A percentile compares a stretch with the other conserved stretches of the same genome.
Conservation (phyloP, 2,888 invertebrate genomes). For the Oegoconia quadripuncta region DNA sequence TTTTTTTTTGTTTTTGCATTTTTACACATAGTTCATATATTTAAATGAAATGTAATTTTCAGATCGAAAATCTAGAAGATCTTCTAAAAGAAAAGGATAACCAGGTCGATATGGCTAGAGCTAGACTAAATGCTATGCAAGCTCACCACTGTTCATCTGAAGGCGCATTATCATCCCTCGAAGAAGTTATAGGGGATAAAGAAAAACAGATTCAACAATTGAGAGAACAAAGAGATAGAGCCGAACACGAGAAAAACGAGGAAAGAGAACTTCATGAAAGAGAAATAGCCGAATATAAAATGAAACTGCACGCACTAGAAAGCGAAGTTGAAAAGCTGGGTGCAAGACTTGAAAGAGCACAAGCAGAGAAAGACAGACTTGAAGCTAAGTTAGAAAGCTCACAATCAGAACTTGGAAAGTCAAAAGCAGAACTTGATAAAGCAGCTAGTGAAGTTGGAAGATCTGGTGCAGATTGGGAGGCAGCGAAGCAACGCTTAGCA, state of each 20-base stretch:
- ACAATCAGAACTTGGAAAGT: slow-evolving; percentile 95
- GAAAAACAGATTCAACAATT: slow-evolving; percentile 98
- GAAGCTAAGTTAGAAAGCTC: slow-evolving; percentile 95
- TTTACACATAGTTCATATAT: background rate
- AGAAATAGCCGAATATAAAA: slow-evolving; percentile 96
- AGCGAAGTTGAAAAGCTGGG: slow-evolving; percentile 94
- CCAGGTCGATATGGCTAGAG: slow-evolving; percentile 97
- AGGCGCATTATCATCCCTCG: slow-evolving; percentile 94
- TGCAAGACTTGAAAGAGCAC: slow-evolving; percentile 91
- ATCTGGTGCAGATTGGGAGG: slow-evolving; percentile 93
- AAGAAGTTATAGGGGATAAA: slow-evolving; percentile 97
- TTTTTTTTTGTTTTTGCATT: slow-evolving; percentile 15
- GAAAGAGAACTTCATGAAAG: slow-evolving; percentile 96
- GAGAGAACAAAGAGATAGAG: slow-evolving; percentile 95
- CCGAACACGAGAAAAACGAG: slow-evolving; percentile 97
- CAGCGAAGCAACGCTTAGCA: slow-evolving; percentile 89
- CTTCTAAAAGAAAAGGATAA: slow-evolving; percentile 98
- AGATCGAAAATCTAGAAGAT: slow-evolving; percentile 99
- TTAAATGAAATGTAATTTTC: slow-evolving; percentile 31
- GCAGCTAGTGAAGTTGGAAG: slow-evolving; percentile 93
- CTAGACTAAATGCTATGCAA: slow-evolving; percentile 94
- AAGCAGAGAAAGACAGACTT: slow-evolving; percentile 93
- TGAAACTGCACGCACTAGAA: slow-evolving; percentile 94
- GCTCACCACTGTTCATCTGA: slow-evolving; percentile 96
- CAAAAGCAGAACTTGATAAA: slow-evolving; percentile 95